phyloP scores from a whole-genome alignment of 2,797 vertebrate genomes.

The Sebastes taczanowskii region DNA sequence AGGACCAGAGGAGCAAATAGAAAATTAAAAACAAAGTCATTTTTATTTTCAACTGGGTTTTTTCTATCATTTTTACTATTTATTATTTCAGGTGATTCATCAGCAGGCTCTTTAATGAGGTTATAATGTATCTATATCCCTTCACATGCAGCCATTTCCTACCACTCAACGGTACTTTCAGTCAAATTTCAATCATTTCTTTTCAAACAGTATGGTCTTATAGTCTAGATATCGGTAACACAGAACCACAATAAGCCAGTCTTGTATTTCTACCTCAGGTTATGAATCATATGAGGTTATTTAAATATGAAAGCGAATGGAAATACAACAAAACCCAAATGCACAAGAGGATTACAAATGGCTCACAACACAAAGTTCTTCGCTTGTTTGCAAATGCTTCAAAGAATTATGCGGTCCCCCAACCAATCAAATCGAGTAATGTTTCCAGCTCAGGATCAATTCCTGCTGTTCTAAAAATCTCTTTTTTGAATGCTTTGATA shows the following conservation, averaged over 20 bases:
- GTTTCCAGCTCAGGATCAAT: conserved; percentile 47
- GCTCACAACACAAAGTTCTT: conserved; percentile 15
- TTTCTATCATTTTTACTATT: conserved; percentile 80
- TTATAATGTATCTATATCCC: conserved; percentile 11
- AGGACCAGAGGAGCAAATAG: conserved; percentile 60
- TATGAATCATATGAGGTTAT: conserved; percentile 59
- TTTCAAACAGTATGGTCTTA: conserved; percentile 2
- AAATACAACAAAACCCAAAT: conserved; percentile 34
- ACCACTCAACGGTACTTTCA: background rate
- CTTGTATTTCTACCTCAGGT: conserved; percentile 72
- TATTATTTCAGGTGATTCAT: conserved; percentile 74
- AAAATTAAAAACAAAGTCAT: conserved; percentile 61
- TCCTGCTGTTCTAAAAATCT: conserved; percentile 37
- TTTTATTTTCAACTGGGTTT: conserved; percentile 75
- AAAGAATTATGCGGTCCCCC: conserved; percentile 6
- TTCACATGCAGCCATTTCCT: conserved; percentile 24
- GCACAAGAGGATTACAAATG: conserved; percentile 19
- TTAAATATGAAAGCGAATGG: conserved; percentile 32
- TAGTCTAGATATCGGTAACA: conserved; percentile 22
- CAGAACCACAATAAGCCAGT: conserved; percentile 39
- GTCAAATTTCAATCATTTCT: background rate
- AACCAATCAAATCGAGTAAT: conserved; percentile 2
- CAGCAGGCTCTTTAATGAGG: conserved; percentile 34
- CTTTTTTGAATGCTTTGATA: conserved; percentile 29
- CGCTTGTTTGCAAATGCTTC: conserved; percentile 14